Evolutionary conservation across 2,888 invertebrate species (phyloP).

Genomic region (Argyresthia goedartella): DNA sequence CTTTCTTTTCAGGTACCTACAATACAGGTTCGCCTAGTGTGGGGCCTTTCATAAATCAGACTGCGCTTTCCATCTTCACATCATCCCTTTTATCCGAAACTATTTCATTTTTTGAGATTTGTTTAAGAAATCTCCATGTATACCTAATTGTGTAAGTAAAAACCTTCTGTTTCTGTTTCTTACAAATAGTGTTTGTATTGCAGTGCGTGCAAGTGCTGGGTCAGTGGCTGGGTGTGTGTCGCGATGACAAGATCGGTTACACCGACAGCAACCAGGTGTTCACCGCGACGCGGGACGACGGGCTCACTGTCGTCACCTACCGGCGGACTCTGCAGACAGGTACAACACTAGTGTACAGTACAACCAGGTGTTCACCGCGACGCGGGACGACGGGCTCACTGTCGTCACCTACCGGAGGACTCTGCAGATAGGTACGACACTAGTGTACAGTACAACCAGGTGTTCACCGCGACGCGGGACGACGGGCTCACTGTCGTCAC

Average conservation of each 20-base stretch:
- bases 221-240: constrained; percentile 88
- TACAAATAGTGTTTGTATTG: constrained; percentile 3
- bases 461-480: constrained; percentile 86
- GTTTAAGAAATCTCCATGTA: too few relatives aligned
- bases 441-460: constrained; percentile 51
- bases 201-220: constrained; percentile 90
- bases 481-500: too few relatives aligned
- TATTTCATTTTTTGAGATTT: too few relatives aligned
- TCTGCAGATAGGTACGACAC: not conserved
- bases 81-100: too few relatives aligned
- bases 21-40: too few relatives aligned
- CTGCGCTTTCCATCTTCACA: too few relatives aligned
- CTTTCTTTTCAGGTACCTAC: too few relatives aligned
- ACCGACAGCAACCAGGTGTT: constrained; percentile 86
- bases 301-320: constrained; percentile 84
- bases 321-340: constrained; percentile 81
- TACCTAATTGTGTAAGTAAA: too few relatives aligned
- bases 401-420: constrained; percentile 81
- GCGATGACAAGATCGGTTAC: constrained; percentile 85
- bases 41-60: too few relatives aligned
- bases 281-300: constrained; percentile 78
- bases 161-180: too few relatives aligned
- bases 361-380: constrained; percentile 73
- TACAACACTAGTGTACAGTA: constrained; percentile 25
- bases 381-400: constrained; percentile 81